Base-by-base conservation (phyloP, 2,888 invertebrate species). In the Frankliniella intonsa region DNA sequence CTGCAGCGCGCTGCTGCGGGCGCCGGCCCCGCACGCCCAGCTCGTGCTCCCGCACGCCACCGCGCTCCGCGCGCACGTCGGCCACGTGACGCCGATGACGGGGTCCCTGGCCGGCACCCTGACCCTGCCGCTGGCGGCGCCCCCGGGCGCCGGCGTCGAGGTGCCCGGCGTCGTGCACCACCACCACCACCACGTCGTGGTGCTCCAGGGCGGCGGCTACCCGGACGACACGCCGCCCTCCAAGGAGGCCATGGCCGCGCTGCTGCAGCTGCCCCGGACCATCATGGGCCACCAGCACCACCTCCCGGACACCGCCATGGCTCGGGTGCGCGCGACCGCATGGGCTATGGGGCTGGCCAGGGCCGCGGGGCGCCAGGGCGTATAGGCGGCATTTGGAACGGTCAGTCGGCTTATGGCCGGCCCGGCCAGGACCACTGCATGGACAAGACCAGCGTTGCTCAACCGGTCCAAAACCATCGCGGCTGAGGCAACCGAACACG, bases 101-200 rank as follows among this genome's bases (percentile, higher is more conserved):
- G 17, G 19, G 19, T n/a, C 65, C 19, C 65, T 76, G 25, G 25
- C 69, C 22, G 69, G 69, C 25, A 0, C 25, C 25, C 69, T 76
- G 25, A 7, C 25, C 25, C 25, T 22, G 22, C 8, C 22, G 69
- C 22, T 25, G 69, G 22, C 9, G n/a, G 65, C 22, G 22, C 22
- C 11, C 22, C 65, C 1, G 65, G 69, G 69, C 69, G 10, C 25
- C 69, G 69, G 19, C 22, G 22, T 0, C 69, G 69, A 19, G 69
- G n/a, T 19, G 69, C 55, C 62, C 62, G 55, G 55, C 55, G 69
- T 76, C 69, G 69, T 76, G 11, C 69, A 76, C 69, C 69, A 76
- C 69, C 69, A 76, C 69, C 69, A 76, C 25, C 69, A 76, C 69
- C 69, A 76, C 69, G 69, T 76, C 22, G 69, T 76, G 22, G 69